Base-by-base conservation (phyloP, 2,113 vertebrate species). In the Pachyramphus minor region DNA sequence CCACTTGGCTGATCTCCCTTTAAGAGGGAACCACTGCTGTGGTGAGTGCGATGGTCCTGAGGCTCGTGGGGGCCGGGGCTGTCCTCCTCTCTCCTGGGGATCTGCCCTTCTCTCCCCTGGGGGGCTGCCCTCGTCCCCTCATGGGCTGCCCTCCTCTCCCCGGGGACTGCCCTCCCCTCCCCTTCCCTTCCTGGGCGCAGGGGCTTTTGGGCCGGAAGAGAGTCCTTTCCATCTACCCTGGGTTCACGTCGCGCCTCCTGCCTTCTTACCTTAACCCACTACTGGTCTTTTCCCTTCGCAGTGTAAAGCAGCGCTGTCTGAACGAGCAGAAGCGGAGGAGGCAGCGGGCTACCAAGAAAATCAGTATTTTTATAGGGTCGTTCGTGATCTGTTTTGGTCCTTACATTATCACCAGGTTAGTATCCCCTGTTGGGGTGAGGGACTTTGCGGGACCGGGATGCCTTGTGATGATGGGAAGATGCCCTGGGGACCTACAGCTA, bases 311-410 rank as follows among this genome's bases (percentile, higher is more conserved):
- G 96, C 97, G 98, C 63, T 98, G 98, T 90, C 96, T 98, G 22
- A 93, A 95, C 6, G 98, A 98, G 82, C 98, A 98, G 97, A 99
- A 97, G 93, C 97, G 96, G 93, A 97, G 98, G 73, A 87, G 95
- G 73, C 98, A 95, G 90, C 91, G 98, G 3, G 98, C 98, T 39
- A 97, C 98, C 21, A 98, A 98, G 94, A 98, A 98, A 95, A 98
- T 98, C 60, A 97, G 98, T 96, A 91, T 98, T 97, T 98, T 98
- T 96, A 98, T 98, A 49, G 98, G 98, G 28, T 98, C 99, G 4
- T 98, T 98, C 79, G 84, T 98, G 86, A 55, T 98, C 90, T 98
- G 98, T 97, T 99, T 98, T 92, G 98, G 98, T 86, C 98, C 98
- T 35, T 98, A 98, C 52, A 98, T 98, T 60, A 98, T 98, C 85